These are phyloP conservation scores for Argynnis bischoffii DNA, from an alignment of 2,888 invertebrate species.

Conservation along the genomic window DNA sequence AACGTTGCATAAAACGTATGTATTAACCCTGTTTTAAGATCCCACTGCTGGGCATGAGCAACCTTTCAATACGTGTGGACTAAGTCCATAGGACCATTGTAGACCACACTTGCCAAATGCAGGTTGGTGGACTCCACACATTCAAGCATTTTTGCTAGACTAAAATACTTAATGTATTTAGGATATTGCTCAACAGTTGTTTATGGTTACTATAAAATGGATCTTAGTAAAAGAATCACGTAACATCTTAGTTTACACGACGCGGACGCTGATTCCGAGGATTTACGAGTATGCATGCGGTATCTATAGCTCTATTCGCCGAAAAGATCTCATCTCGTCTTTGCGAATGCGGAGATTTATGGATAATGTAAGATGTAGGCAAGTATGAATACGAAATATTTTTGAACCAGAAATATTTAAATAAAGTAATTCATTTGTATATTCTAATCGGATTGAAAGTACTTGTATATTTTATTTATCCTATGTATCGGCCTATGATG, in stretches of 20 bases:
- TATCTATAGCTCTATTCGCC: constrained; percentile 34
- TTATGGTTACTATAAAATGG: constrained; percentile 8
- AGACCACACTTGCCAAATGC: too few species aligned
- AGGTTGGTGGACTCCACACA: too few species aligned
- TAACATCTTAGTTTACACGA: constrained; percentile 41
- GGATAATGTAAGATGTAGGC: constrained; percentile 15
- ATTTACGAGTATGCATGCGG: constrained; percentile 39
- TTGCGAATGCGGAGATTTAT: constrained; percentile 23
- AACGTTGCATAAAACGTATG: too few species aligned
- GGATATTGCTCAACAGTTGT: neutral
- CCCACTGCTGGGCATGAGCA: too few species aligned
- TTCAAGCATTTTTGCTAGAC: too few species aligned
- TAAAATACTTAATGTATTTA: neutral
- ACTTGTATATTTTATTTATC: too few species aligned
- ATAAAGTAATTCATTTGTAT: neutral
- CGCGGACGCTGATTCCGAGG: constrained; percentile 39
- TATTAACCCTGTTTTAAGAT: too few species aligned
- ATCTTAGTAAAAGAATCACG: constrained; percentile 49
- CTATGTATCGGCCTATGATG: too few species aligned
- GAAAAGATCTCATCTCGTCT: constrained; percentile 39
- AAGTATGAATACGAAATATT: neutral
- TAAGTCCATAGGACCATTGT: too few species aligned
- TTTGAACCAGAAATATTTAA: neutral
- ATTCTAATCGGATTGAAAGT: neutral
- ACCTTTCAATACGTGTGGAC: too few species aligned